Evolutionary conservation across 2,797 vertebrate species (phyloP).

Genomic region (Bradypodion ventrale): DNA sequence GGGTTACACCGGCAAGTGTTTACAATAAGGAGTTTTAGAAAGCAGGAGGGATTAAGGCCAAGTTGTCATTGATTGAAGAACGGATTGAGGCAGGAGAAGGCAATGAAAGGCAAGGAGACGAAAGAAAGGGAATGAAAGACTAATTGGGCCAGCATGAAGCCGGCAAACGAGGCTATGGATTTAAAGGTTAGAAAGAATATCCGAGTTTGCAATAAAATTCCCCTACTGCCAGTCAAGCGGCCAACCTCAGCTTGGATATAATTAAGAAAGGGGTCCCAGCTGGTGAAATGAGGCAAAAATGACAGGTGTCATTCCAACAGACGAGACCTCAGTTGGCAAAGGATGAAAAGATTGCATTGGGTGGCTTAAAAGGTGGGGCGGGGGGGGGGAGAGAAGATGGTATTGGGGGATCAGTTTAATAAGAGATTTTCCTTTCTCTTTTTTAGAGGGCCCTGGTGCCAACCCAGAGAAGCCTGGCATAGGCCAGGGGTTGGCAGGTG

Average conservation of each 20-base stretch:
- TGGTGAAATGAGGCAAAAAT: slow-evolving; percentile 17
- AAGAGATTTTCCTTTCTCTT: too few relatives aligned
- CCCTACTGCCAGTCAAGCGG: slow-evolving; percentile 6
- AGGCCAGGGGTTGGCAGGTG: slow-evolving; percentile 7
- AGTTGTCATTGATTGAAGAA: slow-evolving; percentile 7
- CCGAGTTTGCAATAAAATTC: slow-evolving; percentile 25
- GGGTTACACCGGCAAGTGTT: neutral
- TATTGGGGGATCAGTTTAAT: neutral
- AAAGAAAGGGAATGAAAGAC: neutral
- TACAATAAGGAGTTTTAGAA: slow-evolving; percentile 10
- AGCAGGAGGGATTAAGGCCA: neutral
- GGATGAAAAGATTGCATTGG: neutral
- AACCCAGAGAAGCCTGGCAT: neutral
- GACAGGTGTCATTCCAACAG: slow-evolving; percentile 19
- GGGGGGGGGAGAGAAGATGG: neutral
- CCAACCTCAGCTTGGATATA: slow-evolving; percentile 16
- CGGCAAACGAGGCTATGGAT: slow-evolving; percentile 14
- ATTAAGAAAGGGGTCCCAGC: slow-evolving; percentile 25
- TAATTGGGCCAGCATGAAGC: slow-evolving; percentile 36
- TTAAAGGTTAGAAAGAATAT: slow-evolving; percentile 29
- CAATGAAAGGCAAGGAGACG: neutral
- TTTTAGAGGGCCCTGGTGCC: neutral
- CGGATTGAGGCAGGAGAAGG: neutral
- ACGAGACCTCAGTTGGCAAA: neutral
- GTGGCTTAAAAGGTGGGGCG: neutral